Evolutionary conservation across 2,113 vertebrate genomes (phyloP), one percentile per base, ranked within the genome.

Genomic region (Okapia johnstoni): DNA sequence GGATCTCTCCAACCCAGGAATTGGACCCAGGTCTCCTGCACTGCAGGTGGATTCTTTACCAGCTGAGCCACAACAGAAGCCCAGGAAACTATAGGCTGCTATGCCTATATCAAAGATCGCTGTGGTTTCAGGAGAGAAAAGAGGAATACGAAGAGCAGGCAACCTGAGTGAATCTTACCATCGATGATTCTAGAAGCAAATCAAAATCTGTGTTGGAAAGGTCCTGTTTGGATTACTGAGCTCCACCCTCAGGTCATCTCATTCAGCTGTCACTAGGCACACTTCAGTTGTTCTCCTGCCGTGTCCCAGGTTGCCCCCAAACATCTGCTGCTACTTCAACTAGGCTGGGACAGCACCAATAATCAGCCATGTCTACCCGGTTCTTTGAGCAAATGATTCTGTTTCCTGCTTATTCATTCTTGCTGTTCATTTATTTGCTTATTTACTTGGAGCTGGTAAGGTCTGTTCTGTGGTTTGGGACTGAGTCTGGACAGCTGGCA

Each of bases 71-170:
- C 66, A 6, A 12, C 0, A 0, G 66, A 23, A 70, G n/a, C 58
- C 50, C 50, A 60, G 25, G 23, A 66, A 96, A 77, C 3, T 26
- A 52, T 17, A 23, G 8, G 1, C 11, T 4, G 9, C 43, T 48
- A 6, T 0, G 1, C 7, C 9, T 30, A 33, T n/a, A 36, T 83
- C 40, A n/a, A 19, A 9, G 28, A 23, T 23, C 6, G 5, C 4
- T 60, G 12, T 40, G 15, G n/a, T 85, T 76, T 88, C 23, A 58
- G 36, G 52, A 87, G 16, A 77, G 30, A 30, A 63, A 48, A 58
- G 58, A n/a, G 28, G 55, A 85, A 76, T 25, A 23, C 3, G 2
- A 85, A 13, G 54, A 55, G 25, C 8, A 25, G 48, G n/a, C 28
- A 43, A 36, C n/a, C 25, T 30, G 28, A 61, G 52, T 1, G 19